Conservation (phyloP, 2,888 invertebrate genomes). For the Spodoptera littoralis region DNA sequence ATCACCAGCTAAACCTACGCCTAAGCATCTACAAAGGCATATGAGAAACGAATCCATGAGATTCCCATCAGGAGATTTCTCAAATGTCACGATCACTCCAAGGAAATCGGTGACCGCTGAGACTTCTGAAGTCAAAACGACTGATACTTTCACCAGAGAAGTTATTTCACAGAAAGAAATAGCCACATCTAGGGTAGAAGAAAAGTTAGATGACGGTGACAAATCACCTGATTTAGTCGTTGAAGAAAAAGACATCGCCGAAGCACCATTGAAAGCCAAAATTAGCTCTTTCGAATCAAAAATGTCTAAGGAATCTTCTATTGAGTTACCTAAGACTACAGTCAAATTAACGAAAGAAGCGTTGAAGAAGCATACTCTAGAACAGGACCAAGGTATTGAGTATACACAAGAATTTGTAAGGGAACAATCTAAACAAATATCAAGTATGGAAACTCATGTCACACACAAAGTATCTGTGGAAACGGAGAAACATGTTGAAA, state of each 20-base stretch:
- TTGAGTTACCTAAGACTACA: slow-evolving; percentile 80
- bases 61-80: slow-evolving; percentile 87
- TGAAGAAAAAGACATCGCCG: slow-evolving; percentile 86
- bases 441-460: slow-evolving; percentile 70
- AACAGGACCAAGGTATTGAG: slow-evolving; percentile 84
- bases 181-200: slow-evolving; percentile 86
- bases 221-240: slow-evolving; percentile 80
- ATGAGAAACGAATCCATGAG: slow-evolving; percentile 88
- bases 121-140: slow-evolving; percentile 76
- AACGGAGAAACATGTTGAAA: slow-evolving; percentile 72
- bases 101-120: slow-evolving; percentile 84
- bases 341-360: slow-evolving; percentile 87
- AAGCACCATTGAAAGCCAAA: slow-evolving; percentile 81
- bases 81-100: slow-evolving; percentile 84
- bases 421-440: slow-evolving; percentile 84
- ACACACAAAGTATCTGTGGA: slow-evolving; percentile 72
- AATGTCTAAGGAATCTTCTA: slow-evolving; percentile 79
- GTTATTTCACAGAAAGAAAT: slow-evolving; percentile 84
- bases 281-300: slow-evolving; percentile 85
- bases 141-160: slow-evolving; percentile 75
- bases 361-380: slow-evolving; percentile 84
- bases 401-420: slow-evolving; percentile 87
- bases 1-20: slow-evolving; percentile 85
- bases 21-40: slow-evolving; percentile 86
- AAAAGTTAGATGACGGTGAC: slow-evolving; percentile 85